Conservation (phyloP, 1,140 invertebrate genomes). For the Condylostylus longicornis region DNA sequence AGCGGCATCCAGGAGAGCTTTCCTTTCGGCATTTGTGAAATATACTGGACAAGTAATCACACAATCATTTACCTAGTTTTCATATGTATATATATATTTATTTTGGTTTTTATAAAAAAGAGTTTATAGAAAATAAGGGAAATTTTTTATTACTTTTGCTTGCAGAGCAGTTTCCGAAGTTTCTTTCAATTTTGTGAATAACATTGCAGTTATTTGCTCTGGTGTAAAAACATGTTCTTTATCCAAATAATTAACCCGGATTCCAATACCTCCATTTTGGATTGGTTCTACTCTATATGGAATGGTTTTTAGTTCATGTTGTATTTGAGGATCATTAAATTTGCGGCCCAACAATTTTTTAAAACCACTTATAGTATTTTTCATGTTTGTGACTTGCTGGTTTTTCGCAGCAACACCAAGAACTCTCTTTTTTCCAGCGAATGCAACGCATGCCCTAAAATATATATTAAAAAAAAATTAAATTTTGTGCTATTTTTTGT, state of each 20-base stretch:
- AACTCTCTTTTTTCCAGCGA: conserved; percentile 79
- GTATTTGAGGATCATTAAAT: conserved; percentile 72
- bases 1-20: conserved; percentile 80
- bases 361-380: conserved; percentile 89
- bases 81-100: no score
- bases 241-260: conserved; percentile 74
- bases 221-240: conserved; percentile 79
- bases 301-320: conserved; percentile 59
- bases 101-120: no score
- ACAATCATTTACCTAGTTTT: conserved; percentile 68
- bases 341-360: conserved; percentile 81
- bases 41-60: conserved; percentile 93
- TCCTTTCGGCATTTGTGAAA: conserved; percentile 86
- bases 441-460: conserved; percentile 86
- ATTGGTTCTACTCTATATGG: conserved; percentile 59
- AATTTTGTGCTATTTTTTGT: no score
- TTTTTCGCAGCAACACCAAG: conserved; percentile 94
- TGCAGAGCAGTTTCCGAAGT: conserved; percentile 72
- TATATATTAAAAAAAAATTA: conserved; percentile 9
- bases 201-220: conserved; percentile 91
- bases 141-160: conserved; percentile 40
- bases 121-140: not conserved
- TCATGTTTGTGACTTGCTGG: conserved; percentile 91
- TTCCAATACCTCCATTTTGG: conserved; percentile 57
- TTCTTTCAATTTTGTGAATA: conserved; percentile 93